Percentiles rank a stretch among this genome's conserved stretches.
phyloP scores from a whole-genome alignment of 2,888 invertebrate genomes.

The Halocaridina rubra region DNA sequence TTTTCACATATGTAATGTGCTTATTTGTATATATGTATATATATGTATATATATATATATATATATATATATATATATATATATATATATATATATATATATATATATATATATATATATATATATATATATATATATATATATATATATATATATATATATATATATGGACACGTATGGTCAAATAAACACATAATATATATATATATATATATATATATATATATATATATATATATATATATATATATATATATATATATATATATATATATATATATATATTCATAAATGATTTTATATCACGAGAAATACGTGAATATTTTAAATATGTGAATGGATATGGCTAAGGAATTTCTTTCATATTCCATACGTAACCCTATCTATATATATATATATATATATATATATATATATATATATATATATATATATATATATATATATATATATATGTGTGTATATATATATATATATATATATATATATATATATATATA shows the following conservation, averaged over 20 bases:
- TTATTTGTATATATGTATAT: not conserved
- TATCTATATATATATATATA: not conserved
- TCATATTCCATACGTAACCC: not conserved
- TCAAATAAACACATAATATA: not conserved
- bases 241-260: not conserved
- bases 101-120: not conserved
- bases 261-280: not conserved
- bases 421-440: not conserved
- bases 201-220: not conserved
- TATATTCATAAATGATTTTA: not conserved
- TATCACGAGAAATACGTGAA: no score
- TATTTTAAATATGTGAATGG: no score
- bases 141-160: not conserved
- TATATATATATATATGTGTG: not conserved
- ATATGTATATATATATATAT: not conserved
- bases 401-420: not conserved
- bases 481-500: not conserved
- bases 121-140: not conserved
- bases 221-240: not conserved
- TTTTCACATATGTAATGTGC: not conserved
- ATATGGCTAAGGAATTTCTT: no score
- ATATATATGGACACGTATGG: not conserved
- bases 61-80: not conserved
- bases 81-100: not conserved
- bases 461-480: not conserved